These are phyloP conservation scores for Diaprepes abbreviatus DNA, from an alignment of 2,888 invertebrate genomes.

Conservation along the genomic window DNA sequence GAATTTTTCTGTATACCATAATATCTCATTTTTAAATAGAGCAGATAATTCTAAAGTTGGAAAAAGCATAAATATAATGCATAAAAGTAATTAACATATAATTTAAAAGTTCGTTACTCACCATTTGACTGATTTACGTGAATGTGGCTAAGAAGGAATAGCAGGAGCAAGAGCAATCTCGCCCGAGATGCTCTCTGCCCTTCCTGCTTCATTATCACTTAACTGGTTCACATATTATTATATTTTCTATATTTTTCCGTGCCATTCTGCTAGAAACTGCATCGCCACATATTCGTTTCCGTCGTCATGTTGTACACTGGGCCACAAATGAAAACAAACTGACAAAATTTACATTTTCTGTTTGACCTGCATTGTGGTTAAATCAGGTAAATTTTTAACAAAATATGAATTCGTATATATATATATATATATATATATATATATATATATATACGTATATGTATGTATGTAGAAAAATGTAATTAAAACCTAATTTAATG, in stretches of 20 bases:
- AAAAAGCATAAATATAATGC: not conserved
- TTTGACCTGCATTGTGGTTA: too few relatives aligned
- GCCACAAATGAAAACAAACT: not conserved
- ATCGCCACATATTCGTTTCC: slow-evolving; percentile 21
- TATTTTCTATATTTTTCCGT: slow-evolving; percentile 7
- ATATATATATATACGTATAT: too few relatives aligned
- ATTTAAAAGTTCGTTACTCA: slow-evolving; percentile 43
- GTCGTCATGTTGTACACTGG: slow-evolving; percentile 8
- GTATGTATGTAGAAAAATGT: too few relatives aligned
- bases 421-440: too few relatives aligned
- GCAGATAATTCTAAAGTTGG: too few relatives aligned
- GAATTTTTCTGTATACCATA: too few relatives aligned
- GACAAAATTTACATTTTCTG: not conserved
- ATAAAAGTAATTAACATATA: not conserved
- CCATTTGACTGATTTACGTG: slow-evolving; percentile 57
- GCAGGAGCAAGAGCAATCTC: slow-evolving; percentile 62
- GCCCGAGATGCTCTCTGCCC: slow-evolving; percentile 61
- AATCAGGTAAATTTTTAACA: too few relatives aligned
- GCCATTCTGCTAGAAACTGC: slow-evolving; percentile 36
- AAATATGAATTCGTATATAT: too few relatives aligned
- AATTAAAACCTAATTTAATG: too few relatives aligned
- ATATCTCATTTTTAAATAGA: too few relatives aligned
- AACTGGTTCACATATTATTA: slow-evolving; percentile 59
- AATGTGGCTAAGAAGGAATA: slow-evolving; percentile 56
- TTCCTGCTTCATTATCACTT: slow-evolving; percentile 64